Percentiles rank a stretch among this genome's conserved stretches.
Conservation (phyloP, 1,140 invertebrate species). For the Aphelinus atriplicis region DNA sequence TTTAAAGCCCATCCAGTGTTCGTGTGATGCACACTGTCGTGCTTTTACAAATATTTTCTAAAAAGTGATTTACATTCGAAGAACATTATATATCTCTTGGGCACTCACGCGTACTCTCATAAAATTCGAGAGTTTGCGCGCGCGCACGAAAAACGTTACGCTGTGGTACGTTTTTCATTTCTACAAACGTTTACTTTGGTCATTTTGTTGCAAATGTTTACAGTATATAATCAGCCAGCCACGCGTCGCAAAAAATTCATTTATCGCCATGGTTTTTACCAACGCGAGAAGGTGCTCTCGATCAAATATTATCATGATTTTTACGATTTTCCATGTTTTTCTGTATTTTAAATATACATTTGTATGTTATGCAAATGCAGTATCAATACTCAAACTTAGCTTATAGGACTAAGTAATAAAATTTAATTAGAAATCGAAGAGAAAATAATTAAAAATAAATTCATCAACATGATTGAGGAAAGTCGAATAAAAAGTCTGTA, state of each 20-base stretch:
- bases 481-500: constrained; percentile 34
- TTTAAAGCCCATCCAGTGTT: constrained; percentile 38
- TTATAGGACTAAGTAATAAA: constrained; percentile 39
- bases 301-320: constrained; percentile 25
- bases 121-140: constrained; percentile 23
- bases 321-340: constrained; percentile 11
- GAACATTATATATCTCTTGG: constrained; percentile 39
- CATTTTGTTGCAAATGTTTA: constrained; percentile 50
- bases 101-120: constrained; percentile 13
- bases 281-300: constrained; percentile 13
- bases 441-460: constrained; percentile 13
- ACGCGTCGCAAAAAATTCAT: constrained; percentile 35
- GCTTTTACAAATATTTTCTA: constrained; percentile 43
- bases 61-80: constrained; percentile 47
- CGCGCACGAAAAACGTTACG: constrained; percentile 35
- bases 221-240: constrained; percentile 42
- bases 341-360: constrained; percentile 30
- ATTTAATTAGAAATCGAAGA: constrained; percentile 19
- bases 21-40: constrained; percentile 29
- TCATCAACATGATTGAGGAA: constrained; percentile 21
- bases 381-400: constrained; percentile 41
- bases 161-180: constrained; percentile 37
- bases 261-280: constrained; percentile 26
- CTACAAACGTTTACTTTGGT: constrained; percentile 51
- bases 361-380: constrained; percentile 32